Evolutionary conservation across 2,113 vertebrate species (phyloP).

Genomic region (Dasyurus viverrinus): DNA sequence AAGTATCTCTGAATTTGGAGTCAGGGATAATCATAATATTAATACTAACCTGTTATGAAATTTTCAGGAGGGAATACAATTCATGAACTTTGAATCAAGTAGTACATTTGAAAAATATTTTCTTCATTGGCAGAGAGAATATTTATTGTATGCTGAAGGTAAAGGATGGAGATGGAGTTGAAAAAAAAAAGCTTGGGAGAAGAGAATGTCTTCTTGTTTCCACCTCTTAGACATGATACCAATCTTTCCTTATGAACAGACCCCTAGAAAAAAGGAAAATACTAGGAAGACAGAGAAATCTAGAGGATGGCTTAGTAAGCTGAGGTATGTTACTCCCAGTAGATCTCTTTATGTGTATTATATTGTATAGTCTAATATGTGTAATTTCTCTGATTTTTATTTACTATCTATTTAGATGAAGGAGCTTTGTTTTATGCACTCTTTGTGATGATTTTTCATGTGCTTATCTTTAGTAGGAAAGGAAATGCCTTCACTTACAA

Average conservation of each 20-base stretch:
- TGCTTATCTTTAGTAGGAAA: neutral
- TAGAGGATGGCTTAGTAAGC: neutral
- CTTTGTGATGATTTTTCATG: neutral
- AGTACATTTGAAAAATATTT: neutral
- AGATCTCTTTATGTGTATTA: neutral
- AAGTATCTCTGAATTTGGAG: too few species aligned
- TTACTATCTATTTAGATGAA: neutral
- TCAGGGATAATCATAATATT: neutral
- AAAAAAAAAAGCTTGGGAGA: neutral
- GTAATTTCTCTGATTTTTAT: neutral
- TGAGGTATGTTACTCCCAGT: neutral
- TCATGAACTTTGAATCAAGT: neutral
- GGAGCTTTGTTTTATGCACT: neutral
- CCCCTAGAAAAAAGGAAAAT: neutral
- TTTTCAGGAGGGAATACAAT: neutral
- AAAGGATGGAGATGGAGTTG: neutral
- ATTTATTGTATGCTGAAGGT: too few species aligned
- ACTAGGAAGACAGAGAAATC: neutral
- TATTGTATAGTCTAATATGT: neutral
- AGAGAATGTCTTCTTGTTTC: neutral
- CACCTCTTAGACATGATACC: neutral
- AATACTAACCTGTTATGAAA: neutral
- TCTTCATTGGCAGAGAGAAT: neutral
- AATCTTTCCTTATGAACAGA: neutral
- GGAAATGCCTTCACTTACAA: neutral